Evolutionary conservation across 2,797 vertebrate species (phyloP), one percentile per base, ranked within the genome.

Genomic region (Zalophus californianus): DNA sequence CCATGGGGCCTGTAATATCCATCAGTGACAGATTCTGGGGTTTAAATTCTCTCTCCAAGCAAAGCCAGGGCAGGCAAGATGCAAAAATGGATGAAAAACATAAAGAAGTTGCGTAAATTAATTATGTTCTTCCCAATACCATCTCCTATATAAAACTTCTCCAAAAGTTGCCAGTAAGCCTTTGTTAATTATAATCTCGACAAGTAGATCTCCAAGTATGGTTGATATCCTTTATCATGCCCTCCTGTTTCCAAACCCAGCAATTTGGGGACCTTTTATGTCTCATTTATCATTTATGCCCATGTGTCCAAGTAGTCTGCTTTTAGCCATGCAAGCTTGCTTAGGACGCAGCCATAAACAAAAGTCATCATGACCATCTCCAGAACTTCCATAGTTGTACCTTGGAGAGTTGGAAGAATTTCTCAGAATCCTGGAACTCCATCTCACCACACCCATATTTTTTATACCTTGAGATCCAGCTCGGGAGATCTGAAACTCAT

Each of bases 21-120:
- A 95, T 97, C 88, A 87, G 0, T 72, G 92, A 92, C 79, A 86
- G 54, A 86, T 83, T 58, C 75, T 52, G 6, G 21, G 16, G 25
- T 56, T 95, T 92, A 93, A 92, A 95, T 96, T 95, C 70, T 87
- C 54, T 85, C 75, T 93, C 70, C 72, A 86, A 41, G 48, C 72
- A 66, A 23, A 72, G 52, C 27, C 54, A 44, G 48, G n/a, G 44
- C n/a, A 85, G 66, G 54, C 29, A 1, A 54, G 64, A 60, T 5
- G 27, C 38, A 73, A 83, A 66, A 73, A 48, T 14, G 16, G 50
- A 54, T 27, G 64, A 86, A 90, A 80, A 1, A 15, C 60, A 50
- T 18, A 48, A 35, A 41, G 44, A 89, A 72, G n/a, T 56, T 8
- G 12, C 20, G n/a, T 25, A 75, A 58, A 54, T 92, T 60, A 92